Evolutionary conservation across 2,888 invertebrate species (phyloP), one percentile per base, ranked within the genome.

Genomic region (Hypselothyrea guttata): DNA sequence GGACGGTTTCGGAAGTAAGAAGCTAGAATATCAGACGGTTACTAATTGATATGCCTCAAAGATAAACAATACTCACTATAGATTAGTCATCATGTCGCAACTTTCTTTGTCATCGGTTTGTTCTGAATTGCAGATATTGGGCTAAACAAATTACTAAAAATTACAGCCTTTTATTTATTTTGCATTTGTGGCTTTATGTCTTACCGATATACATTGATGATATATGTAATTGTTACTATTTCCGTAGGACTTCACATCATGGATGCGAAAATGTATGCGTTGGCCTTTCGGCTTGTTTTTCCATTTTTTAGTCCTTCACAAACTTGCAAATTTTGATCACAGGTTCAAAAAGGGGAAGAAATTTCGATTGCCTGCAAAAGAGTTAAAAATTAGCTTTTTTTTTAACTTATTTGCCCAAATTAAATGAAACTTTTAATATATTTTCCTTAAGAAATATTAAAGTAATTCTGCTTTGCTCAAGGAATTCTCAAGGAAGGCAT

Each of bases 1-100:
- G 70, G 70, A 71, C 74, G 70, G 74, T 66, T 70, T 61, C 42
- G 53, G 58, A 72, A 66, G 61, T 58, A 59, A 55, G 54, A 70
- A 74, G 66, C 71, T 16, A 30, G 8, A 7, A 37, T 30, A 18
- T 22, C 12, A 31, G 11, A 2, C 1, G 11, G 11, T 1, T 12
- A 33, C 13, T 22, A 2, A 22, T 30, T 1, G 1, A n/a, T 18
- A 1, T 12, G 15, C 0, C 8, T 22, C 11, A 1, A 4, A 18
- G 12, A 5, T 4, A 4, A 34, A 28, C 9, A 13, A 30, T 11
- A 37, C 48, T 57, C 28, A 67, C 67, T 45, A 63, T 48, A 45
- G 44, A 48, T 57, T 57, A 53, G 34, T 67, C 67, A 67, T 67
- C 48, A 63, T 67, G 57, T 33, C 16, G 40, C 12, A 37, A 48